phyloP scores from a whole-genome alignment of 2,888 invertebrate genomes.

The Volucella zonaria region DNA sequence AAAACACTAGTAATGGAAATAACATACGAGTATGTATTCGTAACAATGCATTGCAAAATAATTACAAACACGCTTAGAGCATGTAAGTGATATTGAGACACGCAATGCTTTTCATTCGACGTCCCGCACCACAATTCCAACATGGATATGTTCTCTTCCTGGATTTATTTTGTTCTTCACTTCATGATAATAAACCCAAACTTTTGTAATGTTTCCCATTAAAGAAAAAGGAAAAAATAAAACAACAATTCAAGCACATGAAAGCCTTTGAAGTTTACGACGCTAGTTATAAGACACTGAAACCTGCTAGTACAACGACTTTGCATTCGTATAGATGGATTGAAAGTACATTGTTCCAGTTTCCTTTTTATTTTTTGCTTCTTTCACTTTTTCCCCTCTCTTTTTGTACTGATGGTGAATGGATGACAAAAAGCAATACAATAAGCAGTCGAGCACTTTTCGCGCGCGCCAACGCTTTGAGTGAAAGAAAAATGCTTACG shows the following conservation, averaged over 20 bases:
- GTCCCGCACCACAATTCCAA: not conserved
- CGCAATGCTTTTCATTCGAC: not conserved
- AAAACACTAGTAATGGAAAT: not conserved
- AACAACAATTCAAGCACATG: slow-evolving; percentile 44
- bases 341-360: slow-evolving; percentile 53
- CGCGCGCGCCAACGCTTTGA: not conserved
- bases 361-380: slow-evolving; percentile 10
- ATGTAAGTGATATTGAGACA: slow-evolving; percentile 42
- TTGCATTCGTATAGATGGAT: slow-evolving; percentile 34
- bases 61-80: slow-evolving; percentile 29
- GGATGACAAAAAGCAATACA: slow-evolving; percentile 6
- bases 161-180: slow-evolving; percentile 36
- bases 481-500: slow-evolving; percentile 38
- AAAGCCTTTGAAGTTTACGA: slow-evolving; percentile 54
- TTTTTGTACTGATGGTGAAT: slow-evolving; percentile 3
- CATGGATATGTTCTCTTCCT: not conserved
- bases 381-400: not conserved
- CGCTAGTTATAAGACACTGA: slow-evolving; percentile 36
- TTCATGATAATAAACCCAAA: slow-evolving; percentile 33
- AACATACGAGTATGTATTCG: not conserved
- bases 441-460: not conserved
- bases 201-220: slow-evolving; percentile 26
- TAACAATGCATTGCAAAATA: slow-evolving; percentile 25
- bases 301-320: slow-evolving; percentile 23
- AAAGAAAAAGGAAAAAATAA: not conserved